These are phyloP conservation scores for Stomatorhinus ivindoensis DNA, from an alignment of 2,113 vertebrate genomes.

Conservation along the genomic window DNA sequence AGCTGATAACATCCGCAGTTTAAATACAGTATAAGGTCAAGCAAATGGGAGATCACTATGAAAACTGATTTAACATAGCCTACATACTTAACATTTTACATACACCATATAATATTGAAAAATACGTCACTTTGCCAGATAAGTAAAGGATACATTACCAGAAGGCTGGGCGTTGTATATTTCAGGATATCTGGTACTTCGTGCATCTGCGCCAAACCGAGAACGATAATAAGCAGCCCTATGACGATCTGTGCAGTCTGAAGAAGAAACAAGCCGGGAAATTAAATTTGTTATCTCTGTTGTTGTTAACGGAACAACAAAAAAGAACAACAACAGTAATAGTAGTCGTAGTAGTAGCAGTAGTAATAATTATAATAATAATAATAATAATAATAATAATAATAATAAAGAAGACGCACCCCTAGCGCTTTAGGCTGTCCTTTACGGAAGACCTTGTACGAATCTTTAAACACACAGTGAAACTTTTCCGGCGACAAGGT, in stretches of 20 bases:
- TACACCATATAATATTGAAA: no score
- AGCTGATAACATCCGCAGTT: not conserved
- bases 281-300: not conserved
- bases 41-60: not conserved
- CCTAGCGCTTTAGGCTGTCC: conserved; percentile 57
- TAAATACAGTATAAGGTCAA: not conserved
- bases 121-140: no score
- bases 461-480: conserved; percentile 56
- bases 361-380: not conserved
- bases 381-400: not conserved
- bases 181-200: no score
- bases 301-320: not conserved
- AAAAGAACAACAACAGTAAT: not conserved
- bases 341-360: not conserved
- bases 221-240: conserved; percentile 44
- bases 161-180: conserved; percentile 28
- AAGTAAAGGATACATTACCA: conserved; percentile 42
- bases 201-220: conserved; percentile 27
- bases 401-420: conserved; percentile 34
- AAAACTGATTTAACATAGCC: not conserved
- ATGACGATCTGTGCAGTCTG: conserved; percentile 51
- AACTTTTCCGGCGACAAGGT: conserved; percentile 53
- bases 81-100: no score
- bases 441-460: conserved; percentile 54
- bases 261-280: not conserved